Base-by-base conservation (phyloP, 2,113 vertebrate genomes). In the Aythya baeri region DNA sequence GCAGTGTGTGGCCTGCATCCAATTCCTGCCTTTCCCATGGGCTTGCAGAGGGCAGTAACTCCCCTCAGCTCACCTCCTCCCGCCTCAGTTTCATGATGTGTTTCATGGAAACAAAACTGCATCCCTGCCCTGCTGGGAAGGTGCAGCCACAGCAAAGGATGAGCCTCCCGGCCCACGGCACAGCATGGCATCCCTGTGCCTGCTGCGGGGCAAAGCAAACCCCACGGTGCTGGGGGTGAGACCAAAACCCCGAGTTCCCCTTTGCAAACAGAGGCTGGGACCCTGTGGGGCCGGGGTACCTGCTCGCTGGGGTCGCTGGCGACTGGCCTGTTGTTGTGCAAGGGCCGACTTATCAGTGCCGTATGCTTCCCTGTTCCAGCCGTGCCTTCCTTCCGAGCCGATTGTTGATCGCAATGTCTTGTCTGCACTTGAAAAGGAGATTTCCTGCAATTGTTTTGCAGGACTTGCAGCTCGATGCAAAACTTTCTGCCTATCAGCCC, bases 381-480 rank as follows among this genome's bases (percentile, higher is more conserved):
- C 75, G 17, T 66, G 97, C 96, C 97, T 98, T 98, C 98, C 98
- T 98, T 98, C 98, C 98, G 97, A 97, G 97, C 95, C 59, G 63
- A 95, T 97, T 97, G 98, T 97, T 96, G 95, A 95, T 95, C 91
- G 41, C 92, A 91, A 81, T 92, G 92, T 94, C 96, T 98, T 89
- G 95, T 94, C 96, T 88, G 93, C 20, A 0, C 93, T 91, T 31
- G 5, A 80, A 84, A 80, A 27, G 75, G 94, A 97, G 93, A 95
- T 96, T 98, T 98, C 98, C 98, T 97, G 97, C 96, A 97, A 98
- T 98, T 98, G 98, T 98, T 98, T 84, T 32, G 18, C 82, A 46
- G 78, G 34, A 75, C 82, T 89, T 73, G 92, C 50, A 91, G 73
- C 93, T n/a, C 29, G 7, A 38, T 67, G 96, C 92, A 89, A 86